Percentiles rank a stretch among this genome's conserved stretches.
Evolutionary conservation across 2,888 invertebrate species (phyloP).

Genomic region (Galeopsomyia nigrocyanea): DNA sequence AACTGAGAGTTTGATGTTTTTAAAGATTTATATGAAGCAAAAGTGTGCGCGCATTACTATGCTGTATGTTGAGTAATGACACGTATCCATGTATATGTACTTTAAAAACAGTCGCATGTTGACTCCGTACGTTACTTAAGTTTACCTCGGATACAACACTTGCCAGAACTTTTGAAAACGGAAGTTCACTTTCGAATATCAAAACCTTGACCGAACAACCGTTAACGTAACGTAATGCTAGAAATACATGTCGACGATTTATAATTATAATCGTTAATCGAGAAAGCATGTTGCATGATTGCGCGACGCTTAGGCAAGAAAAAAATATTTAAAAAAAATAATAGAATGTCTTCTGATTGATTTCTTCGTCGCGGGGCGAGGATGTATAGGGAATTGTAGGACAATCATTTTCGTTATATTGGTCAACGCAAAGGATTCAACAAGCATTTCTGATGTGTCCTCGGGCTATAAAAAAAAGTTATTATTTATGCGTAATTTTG

Average conservation of each 20-base stretch:
- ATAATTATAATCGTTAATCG: slow-evolving; percentile 41
- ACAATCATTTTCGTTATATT: slow-evolving; percentile 47
- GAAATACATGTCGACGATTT: slow-evolving; percentile 20
- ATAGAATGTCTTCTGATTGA: slow-evolving; percentile 42
- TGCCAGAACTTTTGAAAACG: too few relatives aligned
- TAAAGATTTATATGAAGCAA: slow-evolving; percentile 45
- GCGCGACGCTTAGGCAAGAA: slow-evolving; percentile 31
- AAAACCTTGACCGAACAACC: too few relatives aligned
- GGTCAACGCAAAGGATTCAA: slow-evolving; percentile 38
- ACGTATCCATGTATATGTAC: slow-evolving; percentile 23
- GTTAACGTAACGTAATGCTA: too few relatives aligned
- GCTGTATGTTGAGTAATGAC: slow-evolving; percentile 27
- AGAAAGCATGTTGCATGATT: slow-evolving; percentile 37
- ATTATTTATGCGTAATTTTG: slow-evolving; percentile 21
- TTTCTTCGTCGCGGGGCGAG: slow-evolving; percentile 34
- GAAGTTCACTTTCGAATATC: too few relatives aligned
- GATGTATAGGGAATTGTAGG: slow-evolving; percentile 48
- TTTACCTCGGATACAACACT: too few relatives aligned
- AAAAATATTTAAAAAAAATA: slow-evolving; percentile 5
- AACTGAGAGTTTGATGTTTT: slow-evolving; percentile 41
- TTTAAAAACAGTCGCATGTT: slow-evolving; percentile 28
- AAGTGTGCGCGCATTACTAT: slow-evolving; percentile 27
- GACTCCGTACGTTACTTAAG: slow-evolving; percentile 28
- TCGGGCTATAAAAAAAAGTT: slow-evolving; percentile 11
- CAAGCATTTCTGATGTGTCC: slow-evolving; percentile 25